phyloP scores from a whole-genome alignment of 2,888 invertebrate species.

The Tachina lurida region DNA sequence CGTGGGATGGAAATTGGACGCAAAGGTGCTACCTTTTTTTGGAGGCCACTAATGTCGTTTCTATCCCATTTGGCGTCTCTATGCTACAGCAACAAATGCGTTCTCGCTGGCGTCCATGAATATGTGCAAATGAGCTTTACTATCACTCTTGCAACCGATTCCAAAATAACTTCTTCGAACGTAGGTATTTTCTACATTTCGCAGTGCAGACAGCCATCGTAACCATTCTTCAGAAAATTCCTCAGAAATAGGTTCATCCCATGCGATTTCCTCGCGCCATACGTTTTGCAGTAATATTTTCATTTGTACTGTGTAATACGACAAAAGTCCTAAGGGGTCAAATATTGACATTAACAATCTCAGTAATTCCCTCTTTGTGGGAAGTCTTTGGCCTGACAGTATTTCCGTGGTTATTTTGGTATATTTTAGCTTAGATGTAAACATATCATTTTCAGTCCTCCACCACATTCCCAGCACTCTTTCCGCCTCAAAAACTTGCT shows the following conservation, averaged over 20 bases:
- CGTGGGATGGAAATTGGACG: conserved; percentile 72
- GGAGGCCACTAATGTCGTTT: conserved; percentile 66
- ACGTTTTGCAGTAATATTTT: conserved; percentile 71
- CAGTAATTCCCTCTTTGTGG: conserved; percentile 67
- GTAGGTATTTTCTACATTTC: conserved; percentile 39
- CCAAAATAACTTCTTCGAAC: conserved; percentile 67
- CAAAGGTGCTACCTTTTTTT: conserved; percentile 73
- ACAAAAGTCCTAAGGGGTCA: conserved; percentile 63
- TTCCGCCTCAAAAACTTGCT: neutral
- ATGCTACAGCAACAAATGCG: conserved; percentile 73
- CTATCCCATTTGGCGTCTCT: conserved; percentile 15
- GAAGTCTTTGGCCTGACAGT: neutral
- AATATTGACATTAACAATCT: conserved; percentile 68
- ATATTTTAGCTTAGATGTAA: conserved; percentile 1
- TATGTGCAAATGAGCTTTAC: conserved; percentile 42
- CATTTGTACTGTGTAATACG: conserved; percentile 46
- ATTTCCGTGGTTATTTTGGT: neutral
- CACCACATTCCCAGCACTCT: neutral
- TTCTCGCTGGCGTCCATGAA: conserved; percentile 64
- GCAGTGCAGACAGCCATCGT: conserved; percentile 41
- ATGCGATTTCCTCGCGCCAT: conserved; percentile 63
- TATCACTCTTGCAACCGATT: neutral
- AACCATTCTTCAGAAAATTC: conserved; percentile 49
- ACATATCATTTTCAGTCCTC: neutral
- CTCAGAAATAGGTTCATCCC: conserved; percentile 64